These are phyloP conservation scores for Heliconius congener DNA, from an alignment of 1,140 invertebrate genomes.

Conservation along the genomic window DNA sequence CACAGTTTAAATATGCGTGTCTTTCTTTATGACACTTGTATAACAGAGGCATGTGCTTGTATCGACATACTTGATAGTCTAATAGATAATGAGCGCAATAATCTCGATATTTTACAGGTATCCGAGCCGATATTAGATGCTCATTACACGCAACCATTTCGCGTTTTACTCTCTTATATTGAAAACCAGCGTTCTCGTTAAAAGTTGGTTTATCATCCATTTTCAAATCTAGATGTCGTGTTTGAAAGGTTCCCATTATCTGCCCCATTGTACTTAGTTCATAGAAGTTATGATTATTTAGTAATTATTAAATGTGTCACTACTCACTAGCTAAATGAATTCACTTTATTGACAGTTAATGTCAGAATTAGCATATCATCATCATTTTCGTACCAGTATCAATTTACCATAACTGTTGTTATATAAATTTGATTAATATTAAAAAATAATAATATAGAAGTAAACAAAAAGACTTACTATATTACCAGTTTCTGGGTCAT, in stretches of 20 bases:
- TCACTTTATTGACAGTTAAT: neutral
- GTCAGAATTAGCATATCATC: neutral
- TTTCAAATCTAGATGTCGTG: slow-evolving; percentile 83
- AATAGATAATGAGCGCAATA: slow-evolving; percentile 93
- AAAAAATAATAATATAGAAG: neutral
- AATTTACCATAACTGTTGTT: neutral
- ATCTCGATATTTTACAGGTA: slow-evolving; percentile 87
- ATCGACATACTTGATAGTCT: slow-evolving; percentile 85
- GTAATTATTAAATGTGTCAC: neutral
- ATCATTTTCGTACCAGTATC: neutral
- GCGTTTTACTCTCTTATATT: slow-evolving; percentile 79
- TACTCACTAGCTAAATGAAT: neutral
- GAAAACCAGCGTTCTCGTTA: slow-evolving; percentile 90
- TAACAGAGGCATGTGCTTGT: slow-evolving; percentile 85
- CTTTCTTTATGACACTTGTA: slow-evolving; percentile 87
- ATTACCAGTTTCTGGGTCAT: slow-evolving; percentile 82
- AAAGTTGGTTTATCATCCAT: slow-evolving; percentile 85
- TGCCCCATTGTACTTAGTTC: slow-evolving; percentile 54
- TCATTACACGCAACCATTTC: slow-evolving; percentile 89
- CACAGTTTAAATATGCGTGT: slow-evolving; percentile 88
- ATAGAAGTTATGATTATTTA: neutral
- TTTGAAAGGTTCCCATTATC: slow-evolving; percentile 75
- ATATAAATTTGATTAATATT: neutral
- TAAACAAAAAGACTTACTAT: slow-evolving; percentile 48
- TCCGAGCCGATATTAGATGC: slow-evolving; percentile 89